Percentiles rank a stretch among this genome's conserved stretches.
These are phyloP conservation scores for Thera obeliscata DNA, from an alignment of 2,888 invertebrate species.

Conservation along the genomic window DNA sequence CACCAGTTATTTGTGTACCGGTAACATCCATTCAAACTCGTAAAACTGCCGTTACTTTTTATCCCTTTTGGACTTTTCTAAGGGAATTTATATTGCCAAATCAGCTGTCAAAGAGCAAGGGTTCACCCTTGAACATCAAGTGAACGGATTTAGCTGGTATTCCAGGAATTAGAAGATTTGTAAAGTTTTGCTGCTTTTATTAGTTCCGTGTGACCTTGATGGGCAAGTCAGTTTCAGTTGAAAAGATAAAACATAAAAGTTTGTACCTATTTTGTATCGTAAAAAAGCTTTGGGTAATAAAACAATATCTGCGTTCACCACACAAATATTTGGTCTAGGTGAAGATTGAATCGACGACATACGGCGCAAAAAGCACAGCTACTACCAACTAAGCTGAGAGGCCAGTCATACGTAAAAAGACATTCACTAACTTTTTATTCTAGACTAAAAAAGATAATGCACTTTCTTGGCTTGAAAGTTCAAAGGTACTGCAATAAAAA, in stretches of 20 bases:
- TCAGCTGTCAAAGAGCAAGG: slow-evolving; percentile 45
- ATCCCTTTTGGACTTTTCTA: slow-evolving; percentile 41
- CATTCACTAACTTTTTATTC: too few species aligned
- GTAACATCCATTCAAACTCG: slow-evolving; percentile 47
- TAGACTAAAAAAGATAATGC: too few species aligned
- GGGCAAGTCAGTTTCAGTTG: background rate
- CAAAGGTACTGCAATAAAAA: too few species aligned
- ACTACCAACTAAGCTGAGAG: too few species aligned
- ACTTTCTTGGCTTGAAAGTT: too few species aligned
- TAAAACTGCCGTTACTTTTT: slow-evolving; percentile 47
- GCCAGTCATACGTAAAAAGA: too few species aligned
- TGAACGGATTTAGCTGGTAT: slow-evolving; percentile 16
- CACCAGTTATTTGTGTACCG: slow-evolving; percentile 32
- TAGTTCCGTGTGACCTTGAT: background rate
- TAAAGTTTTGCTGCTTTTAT: background rate
- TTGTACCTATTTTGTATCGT: too few species aligned
- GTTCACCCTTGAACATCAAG: slow-evolving; percentile 18
- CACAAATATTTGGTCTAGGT: too few species aligned
- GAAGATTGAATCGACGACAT: too few species aligned
- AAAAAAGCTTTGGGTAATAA: too few species aligned
- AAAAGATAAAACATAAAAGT: background rate
- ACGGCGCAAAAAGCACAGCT: too few species aligned
- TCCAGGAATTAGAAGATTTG: slow-evolving; percentile 22
- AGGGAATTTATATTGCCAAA: slow-evolving; percentile 54
- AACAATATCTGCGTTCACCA: too few species aligned